Conservation (phyloP, 2,113 vertebrate species). For the Sylvia atricapilla region DNA sequence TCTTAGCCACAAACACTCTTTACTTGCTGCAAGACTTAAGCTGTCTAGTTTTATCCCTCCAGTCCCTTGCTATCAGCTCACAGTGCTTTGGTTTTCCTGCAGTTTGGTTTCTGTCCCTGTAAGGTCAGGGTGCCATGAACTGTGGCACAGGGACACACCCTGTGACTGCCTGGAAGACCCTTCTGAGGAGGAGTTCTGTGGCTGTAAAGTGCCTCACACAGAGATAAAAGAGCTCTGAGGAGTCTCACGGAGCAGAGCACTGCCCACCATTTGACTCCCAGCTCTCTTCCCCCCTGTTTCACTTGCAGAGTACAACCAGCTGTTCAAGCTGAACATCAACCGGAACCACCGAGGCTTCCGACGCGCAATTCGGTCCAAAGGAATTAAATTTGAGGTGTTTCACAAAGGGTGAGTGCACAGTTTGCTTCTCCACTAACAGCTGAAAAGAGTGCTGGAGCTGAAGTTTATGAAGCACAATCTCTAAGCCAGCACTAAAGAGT, state of each 20-base stretch:
- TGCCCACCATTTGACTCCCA: neutral
- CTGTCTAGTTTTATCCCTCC: neutral
- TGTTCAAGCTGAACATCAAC: conserved; percentile 92
- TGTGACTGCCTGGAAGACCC: neutral
- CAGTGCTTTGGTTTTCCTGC: neutral
- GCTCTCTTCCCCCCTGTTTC: neutral
- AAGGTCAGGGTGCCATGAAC: neutral
- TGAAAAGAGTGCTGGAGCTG: neutral
- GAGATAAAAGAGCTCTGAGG: neutral
- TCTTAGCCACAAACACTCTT: neutral
- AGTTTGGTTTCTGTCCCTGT: neutral
- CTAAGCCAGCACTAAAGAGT: neutral
- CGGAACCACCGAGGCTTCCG: conserved; percentile 91
- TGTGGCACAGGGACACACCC: neutral
- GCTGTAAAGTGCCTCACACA: neutral
- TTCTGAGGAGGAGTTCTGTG: neutral
- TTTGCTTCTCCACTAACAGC: neutral
- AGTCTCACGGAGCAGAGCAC: accelerated
- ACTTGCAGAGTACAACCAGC: conserved; percentile 87
- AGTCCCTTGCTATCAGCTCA: neutral
- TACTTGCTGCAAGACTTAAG: neutral
- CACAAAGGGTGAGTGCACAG: conserved; percentile 88
- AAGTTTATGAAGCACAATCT: neutral
- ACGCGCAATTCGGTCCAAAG: conserved; percentile 86
- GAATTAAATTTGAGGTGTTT: conserved; percentile 93